A percentile compares a stretch with the other conserved stretches of the same genome.
Conservation (phyloP, 2,888 invertebrate genomes). For the Himalopsyche anomala region DNA sequence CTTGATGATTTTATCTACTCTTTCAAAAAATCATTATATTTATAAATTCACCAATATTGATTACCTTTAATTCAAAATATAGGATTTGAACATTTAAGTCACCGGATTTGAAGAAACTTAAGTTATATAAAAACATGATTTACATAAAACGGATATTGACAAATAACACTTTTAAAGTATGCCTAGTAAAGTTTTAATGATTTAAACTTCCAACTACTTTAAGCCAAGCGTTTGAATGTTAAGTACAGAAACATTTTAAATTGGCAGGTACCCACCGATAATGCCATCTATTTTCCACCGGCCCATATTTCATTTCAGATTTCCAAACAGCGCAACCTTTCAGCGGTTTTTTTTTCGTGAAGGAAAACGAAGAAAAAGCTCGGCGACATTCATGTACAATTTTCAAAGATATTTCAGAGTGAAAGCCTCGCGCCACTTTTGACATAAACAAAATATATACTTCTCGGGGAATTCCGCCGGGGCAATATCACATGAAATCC, state of each 20-base stretch:
- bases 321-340: conserved; percentile 51
- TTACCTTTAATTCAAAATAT: neutral
- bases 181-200: conserved; percentile 7
- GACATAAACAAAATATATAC: conserved; percentile 64
- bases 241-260: conserved; percentile 12
- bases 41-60: no score
- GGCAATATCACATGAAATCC: conserved; percentile 65
- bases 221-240: conserved; percentile 1
- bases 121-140: neutral
- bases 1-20: no score
- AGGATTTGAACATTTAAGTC: neutral
- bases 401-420: conserved; percentile 49
- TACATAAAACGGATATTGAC: neutral
- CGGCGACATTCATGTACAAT: conserved; percentile 50
- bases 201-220: neutral
- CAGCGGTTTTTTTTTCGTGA: conserved; percentile 52
- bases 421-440: conserved; percentile 61
- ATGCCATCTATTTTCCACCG: conserved; percentile 3
- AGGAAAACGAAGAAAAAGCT: conserved; percentile 31
- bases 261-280: conserved; percentile 33
- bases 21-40: no score
- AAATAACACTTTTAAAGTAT: neutral
- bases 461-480: conserved; percentile 61
- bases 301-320: conserved; percentile 57
- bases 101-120: neutral